Base-by-base conservation (phyloP, 2,797 vertebrate genomes). In the Leptoclinus maculatus region DNA sequence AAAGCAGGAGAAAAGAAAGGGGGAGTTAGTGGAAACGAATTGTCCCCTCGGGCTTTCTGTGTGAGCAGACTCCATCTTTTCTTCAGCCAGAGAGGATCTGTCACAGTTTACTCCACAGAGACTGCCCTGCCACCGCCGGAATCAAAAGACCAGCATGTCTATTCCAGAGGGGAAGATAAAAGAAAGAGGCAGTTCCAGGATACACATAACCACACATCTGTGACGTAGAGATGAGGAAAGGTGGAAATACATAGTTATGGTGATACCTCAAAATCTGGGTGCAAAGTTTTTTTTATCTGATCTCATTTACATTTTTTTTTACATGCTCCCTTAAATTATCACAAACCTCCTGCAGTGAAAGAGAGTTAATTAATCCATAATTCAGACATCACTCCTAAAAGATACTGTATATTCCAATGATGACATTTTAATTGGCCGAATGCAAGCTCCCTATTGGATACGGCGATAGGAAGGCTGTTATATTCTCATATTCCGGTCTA, bases 51-150 rank as follows among this genome's bases (percentile, higher is more conserved):
- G 79, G 76, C 58, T 76, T 38, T 67, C 23, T 38, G 14, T 19
- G 34, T 1, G 17, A 23, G 54, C 53, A 68, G 56, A 66, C 63
- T 74, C 29, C 64, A 71, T 74, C 74, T 80, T 76, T 80, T 78
- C 72, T 65, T 75, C 66, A 80, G 70, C 62, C 74, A 73, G 51
- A 78, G 65, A 72, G 59, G 64, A 29, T 70, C 76, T 77, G 75
- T 77, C 77, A 77, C 65, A 60, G 59, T 38, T 34, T 64, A 70
- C 49, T 72, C 69, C 73, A 54, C 54, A 2, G 79, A 78, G 76
- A 69, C 76, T 36, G 60, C 7, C 71, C 71, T n/a, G 74, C 47
- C 41, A 79, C 66, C 47, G 45, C 43, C 51, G 5, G 41, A 66
- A 56, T 77, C 57, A 68, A 73, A 83, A 76, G 34, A 19, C 32